Conservation (phyloP, 2,113 vertebrate species). For the Chionomys nivalis region DNA sequence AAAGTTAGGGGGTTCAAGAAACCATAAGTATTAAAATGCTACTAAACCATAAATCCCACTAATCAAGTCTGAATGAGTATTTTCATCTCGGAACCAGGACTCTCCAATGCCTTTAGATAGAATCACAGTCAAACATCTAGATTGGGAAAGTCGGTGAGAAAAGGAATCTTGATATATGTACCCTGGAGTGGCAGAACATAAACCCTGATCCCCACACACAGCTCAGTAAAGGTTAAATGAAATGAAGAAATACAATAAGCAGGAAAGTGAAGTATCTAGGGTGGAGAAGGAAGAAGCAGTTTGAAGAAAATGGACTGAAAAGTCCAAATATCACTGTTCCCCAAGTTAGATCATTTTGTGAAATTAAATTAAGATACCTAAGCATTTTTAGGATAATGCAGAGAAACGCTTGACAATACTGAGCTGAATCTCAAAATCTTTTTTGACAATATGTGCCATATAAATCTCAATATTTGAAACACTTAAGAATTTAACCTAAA, state of each 20-base stretch:
- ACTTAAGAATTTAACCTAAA: conserved; percentile 51
- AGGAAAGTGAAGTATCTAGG: conserved; percentile 40
- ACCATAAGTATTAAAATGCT: neutral
- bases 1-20: conserved; percentile 30
- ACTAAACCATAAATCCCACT: conserved; percentile 1
- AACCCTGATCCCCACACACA: neutral
- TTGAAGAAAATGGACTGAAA: conserved; percentile 24
- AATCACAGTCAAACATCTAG: conserved; percentile 34
- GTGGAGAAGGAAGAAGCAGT: neutral
- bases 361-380: conserved; percentile 41
- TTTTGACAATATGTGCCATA: conserved; percentile 23
- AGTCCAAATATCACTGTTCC: conserved; percentile 49
- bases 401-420: conserved; percentile 38
- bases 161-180: conserved; percentile 52
- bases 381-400: conserved; percentile 40
- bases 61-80: conserved; percentile 32
- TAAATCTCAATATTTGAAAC: conserved; percentile 44
- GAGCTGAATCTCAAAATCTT: conserved; percentile 32
- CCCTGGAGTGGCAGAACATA: neutral
- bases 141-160: conserved; percentile 39
- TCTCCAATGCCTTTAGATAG: neutral
- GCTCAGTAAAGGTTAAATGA: conserved; percentile 14
- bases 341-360: conserved; percentile 25
- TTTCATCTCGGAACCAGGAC: conserved; percentile 46
- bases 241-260: conserved; percentile 19